Evolutionary conservation across 2,113 vertebrate genomes (phyloP).

Genomic region (Cheilinus undulatus): DNA sequence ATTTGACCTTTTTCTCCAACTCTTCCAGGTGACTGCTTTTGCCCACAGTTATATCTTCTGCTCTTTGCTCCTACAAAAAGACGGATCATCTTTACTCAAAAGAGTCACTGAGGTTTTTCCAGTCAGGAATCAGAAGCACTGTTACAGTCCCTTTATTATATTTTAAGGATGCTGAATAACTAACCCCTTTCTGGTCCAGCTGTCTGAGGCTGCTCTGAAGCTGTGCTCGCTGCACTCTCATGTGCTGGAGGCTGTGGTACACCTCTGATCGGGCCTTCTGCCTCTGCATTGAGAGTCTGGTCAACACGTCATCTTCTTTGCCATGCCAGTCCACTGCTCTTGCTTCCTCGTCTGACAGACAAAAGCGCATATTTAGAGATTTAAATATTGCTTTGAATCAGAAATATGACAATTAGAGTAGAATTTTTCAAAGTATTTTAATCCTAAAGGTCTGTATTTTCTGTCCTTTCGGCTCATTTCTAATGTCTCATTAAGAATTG

Average conservation of each 20-base stretch:
- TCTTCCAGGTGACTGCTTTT: slow-evolving; percentile 6
- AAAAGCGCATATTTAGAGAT: slow-evolving; percentile 6
- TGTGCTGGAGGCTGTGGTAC: slow-evolving; percentile 86
- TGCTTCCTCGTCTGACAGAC: slow-evolving; percentile 47
- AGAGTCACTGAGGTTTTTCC: not conserved
- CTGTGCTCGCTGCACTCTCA: slow-evolving; percentile 85
- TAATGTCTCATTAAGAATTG: too few relatives aligned
- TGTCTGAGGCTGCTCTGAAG: slow-evolving; percentile 81
- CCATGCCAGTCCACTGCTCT: slow-evolving; percentile 20
- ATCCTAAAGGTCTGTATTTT: too few relatives aligned
- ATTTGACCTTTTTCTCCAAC: slow-evolving; percentile 51
- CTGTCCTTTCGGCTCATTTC: too few relatives aligned
- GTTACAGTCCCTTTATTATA: not conserved
- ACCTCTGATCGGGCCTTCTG: slow-evolving; percentile 83
- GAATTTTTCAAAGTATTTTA: too few relatives aligned
- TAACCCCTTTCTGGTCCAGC: slow-evolving; percentile 32
- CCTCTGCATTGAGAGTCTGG: slow-evolving; percentile 84
- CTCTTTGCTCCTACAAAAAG: slow-evolving; percentile 72
- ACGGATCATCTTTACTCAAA: not conserved
- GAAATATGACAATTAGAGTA: too few relatives aligned
- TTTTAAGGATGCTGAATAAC: not conserved
- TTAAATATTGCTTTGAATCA: not conserved
- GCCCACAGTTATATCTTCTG: slow-evolving; percentile 75
- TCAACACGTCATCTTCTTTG: slow-evolving; percentile 58
- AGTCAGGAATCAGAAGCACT: too few relatives aligned